Percentiles rank a stretch among this genome's conserved stretches.
Evolutionary conservation across 2,888 invertebrate genomes (phyloP).

Genomic region (Gastrophysa polygoni): DNA sequence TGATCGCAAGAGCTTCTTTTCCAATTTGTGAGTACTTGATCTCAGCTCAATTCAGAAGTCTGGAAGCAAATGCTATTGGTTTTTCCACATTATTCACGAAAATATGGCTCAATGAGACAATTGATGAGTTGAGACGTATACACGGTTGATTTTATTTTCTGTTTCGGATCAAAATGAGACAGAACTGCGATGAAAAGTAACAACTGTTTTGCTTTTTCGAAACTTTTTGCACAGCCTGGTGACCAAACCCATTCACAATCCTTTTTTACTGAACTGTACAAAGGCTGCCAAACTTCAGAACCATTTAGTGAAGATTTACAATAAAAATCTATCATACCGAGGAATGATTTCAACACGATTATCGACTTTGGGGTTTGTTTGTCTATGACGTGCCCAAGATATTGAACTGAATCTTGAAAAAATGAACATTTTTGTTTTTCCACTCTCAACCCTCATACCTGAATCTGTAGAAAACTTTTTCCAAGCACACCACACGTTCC

Average conservation of each 20-base stretch:
- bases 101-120: too few species aligned
- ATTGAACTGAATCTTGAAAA: constrained; percentile 6
- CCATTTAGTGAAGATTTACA: not conserved
- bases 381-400: constrained; percentile 11
- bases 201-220: not conserved
- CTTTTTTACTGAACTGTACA: not conserved
- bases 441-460: constrained; percentile 9
- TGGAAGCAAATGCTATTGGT: not conserved
- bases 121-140: not conserved
- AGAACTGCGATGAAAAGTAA: not conserved
- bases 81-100: not conserved
- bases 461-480: constrained; percentile 16
- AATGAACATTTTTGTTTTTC: constrained; percentile 3
- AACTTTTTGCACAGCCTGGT: not conserved
- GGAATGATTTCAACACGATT: constrained; percentile 6
- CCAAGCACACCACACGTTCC: constrained; percentile 6
- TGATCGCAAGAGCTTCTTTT: not conserved
- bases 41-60: not conserved
- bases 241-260: not conserved
- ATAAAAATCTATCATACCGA: constrained; percentile 4
- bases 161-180: not conserved
- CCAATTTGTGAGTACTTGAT: constrained; percentile 1
- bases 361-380: not conserved
- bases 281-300: not conserved
- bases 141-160: not conserved